Evolutionary conservation across 2,888 invertebrate species (phyloP).

Genomic region (Graphium colonna): DNA sequence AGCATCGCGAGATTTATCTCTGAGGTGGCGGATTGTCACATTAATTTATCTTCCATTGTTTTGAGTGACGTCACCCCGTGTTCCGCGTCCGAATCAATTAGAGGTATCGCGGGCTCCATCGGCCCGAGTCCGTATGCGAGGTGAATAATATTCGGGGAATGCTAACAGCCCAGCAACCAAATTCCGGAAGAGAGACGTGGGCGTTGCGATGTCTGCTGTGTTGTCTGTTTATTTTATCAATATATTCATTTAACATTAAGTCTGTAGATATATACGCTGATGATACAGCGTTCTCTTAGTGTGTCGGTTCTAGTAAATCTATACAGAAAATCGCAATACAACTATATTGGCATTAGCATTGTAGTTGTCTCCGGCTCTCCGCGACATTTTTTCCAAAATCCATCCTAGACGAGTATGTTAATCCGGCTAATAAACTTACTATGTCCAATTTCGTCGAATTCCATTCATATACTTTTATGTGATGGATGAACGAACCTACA

Average conservation of each 20-base stretch:
- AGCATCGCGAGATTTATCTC: conserved; percentile 64
- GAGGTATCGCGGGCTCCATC: conserved; percentile 8
- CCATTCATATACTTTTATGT: too few relatives aligned
- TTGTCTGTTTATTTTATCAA: conserved; percentile 16
- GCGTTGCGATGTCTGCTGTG: conserved; percentile 8
- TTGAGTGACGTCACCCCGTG: conserved; percentile 59
- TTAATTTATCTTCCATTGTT: conserved; percentile 75
- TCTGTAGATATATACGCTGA: too few relatives aligned
- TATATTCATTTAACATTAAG: conserved; percentile 10
- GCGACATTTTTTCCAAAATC: too few relatives aligned
- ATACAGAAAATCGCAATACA: too few relatives aligned
- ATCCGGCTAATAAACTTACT: too few relatives aligned
- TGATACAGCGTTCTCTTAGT: too few relatives aligned
- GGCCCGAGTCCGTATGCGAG: conserved; percentile 8
- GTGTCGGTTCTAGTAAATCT: too few relatives aligned
- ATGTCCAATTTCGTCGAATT: too few relatives aligned
- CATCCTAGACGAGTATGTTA: too few relatives aligned
- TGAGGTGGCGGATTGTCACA: conserved; percentile 74
- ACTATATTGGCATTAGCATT: too few relatives aligned
- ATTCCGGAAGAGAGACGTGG: conserved; percentile 17
- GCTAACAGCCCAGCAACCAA: conserved; percentile 12
- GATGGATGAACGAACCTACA: too few relatives aligned
- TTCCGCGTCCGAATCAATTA: conserved; percentile 47
- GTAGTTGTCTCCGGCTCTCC: too few relatives aligned
- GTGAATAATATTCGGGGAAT: conserved; percentile 21